These are phyloP conservation scores for Anticlea derivata DNA, from an alignment of 2,888 invertebrate species.

Conservation along the genomic window DNA sequence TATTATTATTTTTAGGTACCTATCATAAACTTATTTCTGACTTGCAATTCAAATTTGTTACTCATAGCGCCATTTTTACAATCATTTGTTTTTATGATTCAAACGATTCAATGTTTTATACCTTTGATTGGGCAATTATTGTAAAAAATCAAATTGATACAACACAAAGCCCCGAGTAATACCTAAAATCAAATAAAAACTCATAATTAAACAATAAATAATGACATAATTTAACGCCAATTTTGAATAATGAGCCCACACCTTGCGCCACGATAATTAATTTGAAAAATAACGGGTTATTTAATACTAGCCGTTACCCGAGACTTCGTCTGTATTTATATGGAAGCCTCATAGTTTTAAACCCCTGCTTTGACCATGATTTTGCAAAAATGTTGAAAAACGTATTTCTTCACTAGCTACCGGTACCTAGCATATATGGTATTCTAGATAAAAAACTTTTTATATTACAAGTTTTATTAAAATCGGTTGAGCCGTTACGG, in stretches of 20 bases:
- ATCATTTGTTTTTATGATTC: not conserved
- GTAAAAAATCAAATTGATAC: not conserved
- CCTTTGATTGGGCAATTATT: conserved; percentile 18
- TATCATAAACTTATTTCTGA: no score
- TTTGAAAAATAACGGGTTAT: conserved; percentile 13
- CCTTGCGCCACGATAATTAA: conserved; percentile 16
- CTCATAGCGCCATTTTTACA: conserved; percentile 8
- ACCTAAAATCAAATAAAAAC: conserved; percentile 14
- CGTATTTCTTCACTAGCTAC: no score
- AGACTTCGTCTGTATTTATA: no score
- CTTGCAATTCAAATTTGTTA: conserved; percentile 17
- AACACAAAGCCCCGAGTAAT: not conserved
- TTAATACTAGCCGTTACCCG: no score
- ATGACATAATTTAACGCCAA: conserved; percentile 25
- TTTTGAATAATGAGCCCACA: conserved; percentile 25
- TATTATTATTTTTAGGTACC: no score
- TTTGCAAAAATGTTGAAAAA: no score
- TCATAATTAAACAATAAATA: conserved; percentile 16
- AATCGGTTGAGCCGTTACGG: no score
- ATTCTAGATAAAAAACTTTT: no score
- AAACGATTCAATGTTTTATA: not conserved
- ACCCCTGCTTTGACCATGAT: no score
- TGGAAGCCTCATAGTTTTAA: no score
- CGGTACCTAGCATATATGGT: no score
- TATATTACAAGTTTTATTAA: no score